These are phyloP conservation scores for Trachelus iudaicus DNA, from an alignment of 2,888 invertebrate genomes.

Conservation along the genomic window DNA sequence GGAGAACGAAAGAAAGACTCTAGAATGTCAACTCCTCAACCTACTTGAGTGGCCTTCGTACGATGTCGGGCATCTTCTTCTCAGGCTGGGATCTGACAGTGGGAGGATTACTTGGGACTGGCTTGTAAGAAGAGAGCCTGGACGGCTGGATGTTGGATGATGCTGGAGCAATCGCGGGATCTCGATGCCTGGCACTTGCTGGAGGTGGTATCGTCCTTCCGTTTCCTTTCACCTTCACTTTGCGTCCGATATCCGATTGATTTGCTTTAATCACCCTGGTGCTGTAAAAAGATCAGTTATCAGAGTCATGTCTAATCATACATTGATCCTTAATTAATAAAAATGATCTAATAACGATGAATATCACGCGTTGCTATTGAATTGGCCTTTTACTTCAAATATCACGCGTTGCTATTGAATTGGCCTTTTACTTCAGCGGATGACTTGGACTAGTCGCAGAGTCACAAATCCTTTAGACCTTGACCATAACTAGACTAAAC, in stretches of 20 bases:
- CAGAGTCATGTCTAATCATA: too few species aligned
- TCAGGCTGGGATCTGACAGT: slow-evolving; percentile 48
- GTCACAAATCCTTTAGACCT: slow-evolving; percentile 36
- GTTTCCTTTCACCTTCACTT: slow-evolving; percentile 79
- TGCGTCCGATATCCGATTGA: slow-evolving; percentile 88
- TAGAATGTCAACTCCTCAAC: slow-evolving; percentile 36
- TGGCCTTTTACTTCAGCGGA: too few species aligned
- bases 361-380: too few species aligned
- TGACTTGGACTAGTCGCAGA: too few species aligned
- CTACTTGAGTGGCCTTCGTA: slow-evolving; percentile 80
- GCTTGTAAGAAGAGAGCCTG: slow-evolving; percentile 65
- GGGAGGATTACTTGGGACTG: slow-evolving; percentile 56
- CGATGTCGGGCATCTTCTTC: slow-evolving; percentile 70
- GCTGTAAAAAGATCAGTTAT: slow-evolving; percentile 68
- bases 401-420: too few species aligned
- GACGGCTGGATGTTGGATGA: slow-evolving; percentile 51
- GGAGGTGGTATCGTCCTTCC: slow-evolving; percentile 53
- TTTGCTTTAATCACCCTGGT: slow-evolving; percentile 94
- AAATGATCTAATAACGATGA: too few species aligned
- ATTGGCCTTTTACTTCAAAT: too few species aligned
- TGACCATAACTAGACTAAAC: slow-evolving; percentile 40
- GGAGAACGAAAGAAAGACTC: background rate
- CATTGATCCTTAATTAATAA: too few species aligned
- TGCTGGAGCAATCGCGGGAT: slow-evolving; percentile 54
- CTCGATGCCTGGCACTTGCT: slow-evolving; percentile 55